A percentile compares a stretch with the other conserved stretches of the same genome.
Evolutionary conservation across 2,888 invertebrate genomes (phyloP).

Genomic region (Caenorhabditis sp.): DNA sequence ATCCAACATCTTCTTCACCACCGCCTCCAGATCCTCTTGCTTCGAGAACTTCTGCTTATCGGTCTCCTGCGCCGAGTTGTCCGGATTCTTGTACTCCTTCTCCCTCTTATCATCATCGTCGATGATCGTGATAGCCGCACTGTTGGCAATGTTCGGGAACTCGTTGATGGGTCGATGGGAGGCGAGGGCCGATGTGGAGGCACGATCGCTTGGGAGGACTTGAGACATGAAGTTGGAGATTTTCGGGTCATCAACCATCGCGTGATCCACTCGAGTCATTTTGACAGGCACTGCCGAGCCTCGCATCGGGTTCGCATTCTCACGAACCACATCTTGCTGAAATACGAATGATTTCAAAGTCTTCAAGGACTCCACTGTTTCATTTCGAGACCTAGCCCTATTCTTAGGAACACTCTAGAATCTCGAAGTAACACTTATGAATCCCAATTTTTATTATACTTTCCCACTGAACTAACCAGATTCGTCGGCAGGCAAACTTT

Average conservation of each 20-base stretch:
- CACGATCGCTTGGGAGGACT: slow-evolving; percentile 12
- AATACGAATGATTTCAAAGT: no score
- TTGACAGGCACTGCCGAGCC: slow-evolving; percentile 70
- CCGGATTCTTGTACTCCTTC: slow-evolving; percentile 13
- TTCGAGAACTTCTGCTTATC: slow-evolving; percentile 10
- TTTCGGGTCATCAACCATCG: slow-evolving; percentile 27
- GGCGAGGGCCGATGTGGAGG: not conserved
- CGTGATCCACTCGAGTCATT: slow-evolving; percentile 54
- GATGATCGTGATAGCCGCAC: not conserved
- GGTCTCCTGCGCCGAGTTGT: slow-evolving; percentile 37
- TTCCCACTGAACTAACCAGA: slow-evolving; percentile 41
- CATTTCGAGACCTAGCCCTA: no score
- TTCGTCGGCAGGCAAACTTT: slow-evolving; percentile 70
- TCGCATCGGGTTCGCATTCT: slow-evolving; percentile 68
- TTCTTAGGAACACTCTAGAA: no score
- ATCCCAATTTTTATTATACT: no score
- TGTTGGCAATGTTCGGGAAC: slow-evolving; percentile 24
- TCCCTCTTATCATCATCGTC: slow-evolving; percentile 23
- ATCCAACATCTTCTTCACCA: slow-evolving; percentile 46
- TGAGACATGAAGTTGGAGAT: slow-evolving; percentile 3
- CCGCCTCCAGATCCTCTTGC: slow-evolving; percentile 54
- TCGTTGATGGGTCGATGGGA: slow-evolving; percentile 29
- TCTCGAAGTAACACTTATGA: no score
- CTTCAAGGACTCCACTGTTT: no score
- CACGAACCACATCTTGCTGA: slow-evolving; percentile 59